Evolutionary conservation across 1,140 invertebrate species (phyloP), one percentile per base, ranked within the genome.

Genomic region (Pseudomyrmex sp.): DNA sequence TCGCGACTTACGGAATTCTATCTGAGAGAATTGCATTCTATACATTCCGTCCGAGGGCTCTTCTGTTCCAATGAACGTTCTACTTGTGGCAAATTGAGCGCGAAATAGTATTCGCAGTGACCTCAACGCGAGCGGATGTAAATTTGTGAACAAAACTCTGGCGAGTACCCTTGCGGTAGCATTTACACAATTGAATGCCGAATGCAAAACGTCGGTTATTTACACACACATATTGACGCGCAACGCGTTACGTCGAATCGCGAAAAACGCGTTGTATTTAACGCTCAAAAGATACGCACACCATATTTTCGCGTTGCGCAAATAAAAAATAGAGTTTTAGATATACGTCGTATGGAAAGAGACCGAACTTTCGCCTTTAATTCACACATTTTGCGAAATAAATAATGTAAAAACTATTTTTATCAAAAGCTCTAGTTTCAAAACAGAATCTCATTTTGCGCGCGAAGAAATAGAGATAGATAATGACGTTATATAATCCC

Each of bases 11-110:
- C 44, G 20, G 35, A 66, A 48, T 48, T 12, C 20, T 48, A 35
- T 10, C 20, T 61, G 46, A 77, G 62, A 77, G n/a, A 68, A 68
- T 77, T 68, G 35, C 48, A 20, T 68, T 77, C 15, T 66, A 65
- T 68, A 12, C 13, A 35, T 56, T 68, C n/a, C 4, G 8, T 77
- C 46, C 18, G 3, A 77, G 2, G 1, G 8, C 48, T 68, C 61
- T 68, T 77, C 50, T 68, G n/a, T 77, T 66, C 44, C 50, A 77
- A 56, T 54, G n/a, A 66, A 68, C 13, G 9, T 56, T 1, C 26
- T 77, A 56, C 13, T 77, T 68, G 26, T 12, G 46, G 8, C 5
- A 46, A 77, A 68, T 56, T 77, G 50, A 56, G 26, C 18, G 13
- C 10, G n/a, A 76, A 76, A 13, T 20, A 12, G 26, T 54, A 52